Evolutionary conservation across 2,797 vertebrate species (phyloP).

Genomic region (Corythornis leucogaster): DNA sequence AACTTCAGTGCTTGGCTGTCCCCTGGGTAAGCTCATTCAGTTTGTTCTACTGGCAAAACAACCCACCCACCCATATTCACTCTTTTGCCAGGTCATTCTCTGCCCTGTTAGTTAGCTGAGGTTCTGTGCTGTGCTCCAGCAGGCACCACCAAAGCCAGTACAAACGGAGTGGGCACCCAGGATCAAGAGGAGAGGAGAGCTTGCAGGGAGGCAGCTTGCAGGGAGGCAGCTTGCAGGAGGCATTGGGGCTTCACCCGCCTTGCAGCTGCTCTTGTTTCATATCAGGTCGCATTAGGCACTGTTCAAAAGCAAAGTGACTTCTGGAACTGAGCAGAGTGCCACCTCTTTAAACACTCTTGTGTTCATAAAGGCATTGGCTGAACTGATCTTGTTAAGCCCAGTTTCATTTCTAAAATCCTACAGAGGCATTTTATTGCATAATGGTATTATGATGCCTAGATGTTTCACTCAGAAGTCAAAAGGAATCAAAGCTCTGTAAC

Average conservation of each 20-base stretch:
- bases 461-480: neutral
- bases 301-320: neutral
- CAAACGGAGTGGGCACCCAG: neutral
- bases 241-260: neutral
- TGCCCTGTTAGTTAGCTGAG: neutral
- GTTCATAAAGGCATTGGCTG: neutral
- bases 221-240: neutral
- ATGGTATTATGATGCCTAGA: conserved; percentile 13
- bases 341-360: neutral
- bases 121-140: neutral
- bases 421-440: neutral
- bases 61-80: neutral
- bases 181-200: neutral
- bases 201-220: neutral
- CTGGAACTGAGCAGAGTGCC: neutral
- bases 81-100: neutral
- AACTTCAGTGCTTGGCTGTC: neutral
- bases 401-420: neutral
- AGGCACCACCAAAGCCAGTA: neutral
- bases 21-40: neutral
- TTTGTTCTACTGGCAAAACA: neutral
- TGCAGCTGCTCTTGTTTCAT: neutral
- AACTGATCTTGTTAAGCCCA: neutral
- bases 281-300: neutral
- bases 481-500: conserved; percentile 13